These are phyloP conservation scores for Erannis defoliaria DNA, from an alignment of 2,888 invertebrate genomes.

Conservation along the genomic window DNA sequence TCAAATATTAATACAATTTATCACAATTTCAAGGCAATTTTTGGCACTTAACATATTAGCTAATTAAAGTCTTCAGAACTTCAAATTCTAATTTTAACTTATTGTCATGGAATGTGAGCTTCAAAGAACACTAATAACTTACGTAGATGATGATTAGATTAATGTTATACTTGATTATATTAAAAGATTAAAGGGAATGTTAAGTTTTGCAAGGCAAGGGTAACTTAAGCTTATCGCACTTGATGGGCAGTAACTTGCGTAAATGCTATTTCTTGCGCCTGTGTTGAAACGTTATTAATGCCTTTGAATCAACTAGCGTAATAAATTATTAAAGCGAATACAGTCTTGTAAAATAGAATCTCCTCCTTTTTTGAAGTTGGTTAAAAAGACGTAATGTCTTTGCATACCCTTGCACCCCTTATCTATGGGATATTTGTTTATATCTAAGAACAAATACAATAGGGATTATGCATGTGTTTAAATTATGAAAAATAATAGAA, in stretches of 20 bases:
- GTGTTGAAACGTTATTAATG: neutral
- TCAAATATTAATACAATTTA: slow-evolving; percentile 43
- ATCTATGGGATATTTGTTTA: no score
- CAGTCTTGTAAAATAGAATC: no score
- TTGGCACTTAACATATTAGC: slow-evolving; percentile 25
- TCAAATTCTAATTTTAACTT: slow-evolving; percentile 20
- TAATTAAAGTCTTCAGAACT: slow-evolving; percentile 21
- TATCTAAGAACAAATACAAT: no score
- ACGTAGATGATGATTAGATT: no score
- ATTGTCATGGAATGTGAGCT: slow-evolving; percentile 44
- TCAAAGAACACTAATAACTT: slow-evolving; percentile 18
- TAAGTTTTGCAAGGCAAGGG: neutral
- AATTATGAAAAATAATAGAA: no score
- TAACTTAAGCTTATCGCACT: neutral
- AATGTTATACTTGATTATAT: no score
- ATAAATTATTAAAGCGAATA: no score
- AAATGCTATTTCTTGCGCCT: neutral
- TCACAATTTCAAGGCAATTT: slow-evolving; percentile 47
- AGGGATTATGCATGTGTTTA: no score
- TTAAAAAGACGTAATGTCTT: no score
- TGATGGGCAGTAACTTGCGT: neutral
- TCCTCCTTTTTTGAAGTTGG: no score
- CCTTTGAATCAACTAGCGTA: neutral
- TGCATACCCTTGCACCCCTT: no score
- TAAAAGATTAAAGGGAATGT: neutral